Conservation (phyloP, 2,797 vertebrate genomes). For the Cuculus canorus region DNA sequence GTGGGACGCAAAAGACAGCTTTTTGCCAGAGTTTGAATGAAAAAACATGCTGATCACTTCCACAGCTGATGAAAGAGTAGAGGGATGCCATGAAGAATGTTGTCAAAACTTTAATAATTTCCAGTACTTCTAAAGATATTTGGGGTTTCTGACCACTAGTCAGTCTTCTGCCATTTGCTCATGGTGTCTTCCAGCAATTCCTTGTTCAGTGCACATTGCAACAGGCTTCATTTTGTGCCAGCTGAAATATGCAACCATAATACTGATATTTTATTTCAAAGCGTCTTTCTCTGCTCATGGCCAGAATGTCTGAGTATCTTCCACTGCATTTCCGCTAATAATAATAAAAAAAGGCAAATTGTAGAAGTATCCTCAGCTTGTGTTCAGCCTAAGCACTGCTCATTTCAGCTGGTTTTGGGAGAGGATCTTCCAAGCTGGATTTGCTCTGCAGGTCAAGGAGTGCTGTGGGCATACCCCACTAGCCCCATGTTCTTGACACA, state of each 20-base stretch:
- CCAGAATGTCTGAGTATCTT: conserved; percentile 11
- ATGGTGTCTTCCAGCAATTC: conserved; percentile 39
- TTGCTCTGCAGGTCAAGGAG: fast-evolving
- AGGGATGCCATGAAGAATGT: neutral
- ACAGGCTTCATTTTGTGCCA: neutral
- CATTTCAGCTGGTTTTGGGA: neutral
- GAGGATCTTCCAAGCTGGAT: neutral
- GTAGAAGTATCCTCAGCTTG: neutral
- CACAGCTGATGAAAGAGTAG: conserved; percentile 13
- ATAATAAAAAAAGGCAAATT: neutral
- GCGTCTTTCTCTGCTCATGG: neutral
- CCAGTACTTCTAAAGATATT: conserved; percentile 8
- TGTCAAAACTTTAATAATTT: conserved; percentile 4
- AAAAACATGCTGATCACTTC: neutral
- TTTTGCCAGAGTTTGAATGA: neutral
- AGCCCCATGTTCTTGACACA: fast-evolving
- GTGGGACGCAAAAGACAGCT: neutral
- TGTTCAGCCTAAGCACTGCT: neutral
- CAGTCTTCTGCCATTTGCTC: conserved; percentile 6
- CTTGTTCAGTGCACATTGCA: neutral
- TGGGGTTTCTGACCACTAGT: conserved; percentile 14
- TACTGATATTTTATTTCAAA: conserved; percentile 51
- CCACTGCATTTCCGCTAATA: neutral
- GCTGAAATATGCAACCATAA: conserved; percentile 37
- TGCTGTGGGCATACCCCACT: neutral